Evolutionary conservation across 1,140 invertebrate species (phyloP).

Genomic region (Drosophila biarmipes): DNA sequence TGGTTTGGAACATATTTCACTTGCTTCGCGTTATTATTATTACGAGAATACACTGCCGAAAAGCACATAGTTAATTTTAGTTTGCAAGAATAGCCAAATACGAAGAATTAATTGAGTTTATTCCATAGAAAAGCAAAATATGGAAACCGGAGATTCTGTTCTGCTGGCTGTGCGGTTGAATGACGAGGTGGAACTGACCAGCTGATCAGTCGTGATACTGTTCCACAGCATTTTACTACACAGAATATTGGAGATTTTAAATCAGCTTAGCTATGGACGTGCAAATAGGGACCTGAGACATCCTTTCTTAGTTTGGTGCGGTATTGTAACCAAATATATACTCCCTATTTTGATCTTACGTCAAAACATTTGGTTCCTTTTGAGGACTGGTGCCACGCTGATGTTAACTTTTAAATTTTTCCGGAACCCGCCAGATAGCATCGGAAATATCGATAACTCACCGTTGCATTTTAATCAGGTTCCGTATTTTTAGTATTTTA

Average conservation of each 20-base stretch:
- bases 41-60: neutral
- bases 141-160: neutral
- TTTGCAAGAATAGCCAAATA: neutral
- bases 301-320: no score
- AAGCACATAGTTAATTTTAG: conserved; percentile 15
- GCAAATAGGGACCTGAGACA: neutral
- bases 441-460: no score
- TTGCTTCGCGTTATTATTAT: conserved; percentile 40
- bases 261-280: neutral
- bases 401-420: no score
- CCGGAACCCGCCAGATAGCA: no score
- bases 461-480: no score
- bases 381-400: neutral
- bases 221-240: neutral
- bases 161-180: conserved; percentile 10
- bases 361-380: no score
- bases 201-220: conserved; percentile 12
- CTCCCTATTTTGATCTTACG: neutral
- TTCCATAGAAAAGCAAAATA: conserved; percentile 12
- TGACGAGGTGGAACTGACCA: conserved; percentile 30
- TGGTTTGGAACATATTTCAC: conserved; percentile 42
- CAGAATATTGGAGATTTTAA: neutral
- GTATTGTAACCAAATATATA: no score
- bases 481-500: no score
- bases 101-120: conserved; percentile 1